Conservation (phyloP, 2,888 invertebrate genomes). For the Drosophila kanekoi region DNA sequence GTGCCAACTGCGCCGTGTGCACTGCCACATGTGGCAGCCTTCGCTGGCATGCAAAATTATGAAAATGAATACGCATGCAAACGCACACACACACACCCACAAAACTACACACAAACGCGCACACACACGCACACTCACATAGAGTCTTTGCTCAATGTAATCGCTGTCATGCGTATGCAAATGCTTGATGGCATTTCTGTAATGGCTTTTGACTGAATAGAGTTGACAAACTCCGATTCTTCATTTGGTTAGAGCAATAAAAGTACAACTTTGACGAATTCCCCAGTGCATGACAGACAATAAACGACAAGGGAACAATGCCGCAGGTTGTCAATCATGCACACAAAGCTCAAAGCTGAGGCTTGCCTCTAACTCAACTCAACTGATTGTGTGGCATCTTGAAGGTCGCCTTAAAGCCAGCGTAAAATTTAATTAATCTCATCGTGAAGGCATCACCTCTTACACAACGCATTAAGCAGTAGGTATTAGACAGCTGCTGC, state of each 20-base stretch:
- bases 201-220: slow-evolving; percentile 46
- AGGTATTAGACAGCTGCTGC: slow-evolving; percentile 56
- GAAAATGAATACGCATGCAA: slow-evolving; percentile 59
- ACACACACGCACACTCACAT: slow-evolving; percentile 1
- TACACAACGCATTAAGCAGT: slow-evolving; percentile 38
- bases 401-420: slow-evolving; percentile 63
- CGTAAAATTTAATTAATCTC: slow-evolving; percentile 61
- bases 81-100: neutral
- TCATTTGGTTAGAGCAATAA: slow-evolving; percentile 57
- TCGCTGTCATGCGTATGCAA: slow-evolving; percentile 51
- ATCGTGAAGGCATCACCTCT: slow-evolving; percentile 45
- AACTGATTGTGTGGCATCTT: slow-evolving; percentile 14
- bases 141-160: slow-evolving; percentile 8
- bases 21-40: slow-evolving; percentile 38
- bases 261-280: slow-evolving; percentile 42
- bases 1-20: slow-evolving; percentile 8
- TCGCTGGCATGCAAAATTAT: slow-evolving; percentile 52
- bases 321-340: slow-evolving; percentile 60
- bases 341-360: slow-evolving; percentile 6
- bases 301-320: slow-evolving; percentile 33
- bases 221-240: slow-evolving; percentile 29
- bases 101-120: neutral
- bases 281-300: slow-evolving; percentile 35
- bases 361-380: slow-evolving; percentile 15
- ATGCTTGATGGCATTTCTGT: slow-evolving; percentile 50